phyloP scores from a whole-genome alignment of 2,888 invertebrate genomes.

The Leucophenga maculata region DNA sequence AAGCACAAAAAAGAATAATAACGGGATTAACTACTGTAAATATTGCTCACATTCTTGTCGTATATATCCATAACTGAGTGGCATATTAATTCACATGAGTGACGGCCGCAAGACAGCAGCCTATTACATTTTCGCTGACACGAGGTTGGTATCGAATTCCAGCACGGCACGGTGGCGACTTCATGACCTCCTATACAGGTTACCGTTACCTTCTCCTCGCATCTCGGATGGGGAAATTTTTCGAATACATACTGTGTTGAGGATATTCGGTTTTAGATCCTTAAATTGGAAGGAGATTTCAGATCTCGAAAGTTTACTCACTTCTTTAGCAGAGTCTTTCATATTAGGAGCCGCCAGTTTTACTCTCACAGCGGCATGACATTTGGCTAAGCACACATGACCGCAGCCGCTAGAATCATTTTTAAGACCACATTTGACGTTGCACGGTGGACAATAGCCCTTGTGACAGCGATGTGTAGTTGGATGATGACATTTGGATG shows the following conservation, averaged over 20 bases:
- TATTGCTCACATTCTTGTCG: conserved; percentile 71
- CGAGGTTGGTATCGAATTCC: conserved; percentile 80
- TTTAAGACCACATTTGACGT: conserved; percentile 79
- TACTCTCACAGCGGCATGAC: conserved; percentile 83
- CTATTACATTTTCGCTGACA: conserved; percentile 87
- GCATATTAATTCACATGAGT: conserved; percentile 81
- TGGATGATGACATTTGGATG: conserved; percentile 90
- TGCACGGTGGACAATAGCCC: conserved; percentile 87
- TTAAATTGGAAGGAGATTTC: background rate
- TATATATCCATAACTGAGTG: conserved; percentile 77
- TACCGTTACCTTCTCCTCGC: conserved; percentile 79
- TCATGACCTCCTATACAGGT: conserved; percentile 84
- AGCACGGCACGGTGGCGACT: conserved; percentile 79
- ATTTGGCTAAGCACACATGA: conserved; percentile 81
- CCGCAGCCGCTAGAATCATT: conserved; percentile 62
- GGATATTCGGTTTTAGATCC: background rate
- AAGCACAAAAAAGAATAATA: background rate
- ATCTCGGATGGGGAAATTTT: conserved; percentile 80
- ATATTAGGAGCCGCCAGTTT: background rate
- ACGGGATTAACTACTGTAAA: background rate
- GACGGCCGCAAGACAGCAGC: conserved; percentile 83
- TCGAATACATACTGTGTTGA: conserved; percentile 72
- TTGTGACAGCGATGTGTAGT: conserved; percentile 87
- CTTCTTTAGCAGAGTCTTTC: conserved; percentile 51
- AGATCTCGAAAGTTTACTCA: conserved; percentile 18